These are phyloP conservation scores for Leucosticte australis DNA, from an alignment of 2,113 vertebrate species.

Conservation along the genomic window DNA sequence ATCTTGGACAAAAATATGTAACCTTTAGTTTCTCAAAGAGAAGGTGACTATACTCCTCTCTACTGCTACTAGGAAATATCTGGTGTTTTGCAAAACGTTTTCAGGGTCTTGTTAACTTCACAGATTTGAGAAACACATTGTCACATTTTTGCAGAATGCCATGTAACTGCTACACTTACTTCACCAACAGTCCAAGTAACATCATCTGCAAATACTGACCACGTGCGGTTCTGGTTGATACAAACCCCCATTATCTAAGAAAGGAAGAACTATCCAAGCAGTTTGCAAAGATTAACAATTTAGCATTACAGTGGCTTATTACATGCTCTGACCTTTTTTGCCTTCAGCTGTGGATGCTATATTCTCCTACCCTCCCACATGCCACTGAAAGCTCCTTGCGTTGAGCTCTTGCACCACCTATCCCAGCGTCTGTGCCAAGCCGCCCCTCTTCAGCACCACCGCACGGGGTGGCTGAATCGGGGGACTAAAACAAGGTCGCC, in stretches of 20 bases:
- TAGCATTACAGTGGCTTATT: neutral
- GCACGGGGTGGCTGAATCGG: rapidly evolving
- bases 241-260: neutral
- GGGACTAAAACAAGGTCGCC: no score
- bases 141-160: neutral
- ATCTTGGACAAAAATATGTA: neutral
- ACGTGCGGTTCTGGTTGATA: neutral
- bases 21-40: neutral
- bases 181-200: neutral
- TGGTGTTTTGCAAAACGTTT: neutral
- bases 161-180: neutral
- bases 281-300: neutral
- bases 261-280: neutral
- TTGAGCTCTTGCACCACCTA: neutral
- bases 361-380: neutral
- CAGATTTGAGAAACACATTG: neutral
- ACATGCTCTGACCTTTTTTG: rapidly evolving
- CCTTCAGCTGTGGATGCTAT: neutral
- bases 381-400: neutral
- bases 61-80: neutral
- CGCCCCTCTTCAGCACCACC: neutral
- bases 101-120: neutral
- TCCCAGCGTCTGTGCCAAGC: neutral
- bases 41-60: neutral
- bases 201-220: neutral